phyloP scores from a whole-genome alignment of 2,797 vertebrate species.

The Remorina albescens region DNA sequence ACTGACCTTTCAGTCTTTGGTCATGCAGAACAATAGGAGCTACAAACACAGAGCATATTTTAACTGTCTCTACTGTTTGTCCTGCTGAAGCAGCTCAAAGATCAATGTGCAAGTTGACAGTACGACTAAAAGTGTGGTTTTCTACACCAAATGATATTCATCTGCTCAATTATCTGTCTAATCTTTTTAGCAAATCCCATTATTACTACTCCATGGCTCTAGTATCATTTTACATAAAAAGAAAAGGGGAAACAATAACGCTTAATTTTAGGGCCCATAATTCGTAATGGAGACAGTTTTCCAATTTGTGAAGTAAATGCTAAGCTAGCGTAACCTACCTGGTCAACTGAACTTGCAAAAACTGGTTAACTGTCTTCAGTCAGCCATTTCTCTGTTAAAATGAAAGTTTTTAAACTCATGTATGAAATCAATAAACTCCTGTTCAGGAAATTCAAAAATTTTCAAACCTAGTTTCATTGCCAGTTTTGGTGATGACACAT shows the following conservation, averaged over 20 bases:
- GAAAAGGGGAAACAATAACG: neutral
- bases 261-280: neutral
- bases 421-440: neutral
- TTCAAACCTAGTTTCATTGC: no score
- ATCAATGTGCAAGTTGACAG: neutral
- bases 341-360: neutral
- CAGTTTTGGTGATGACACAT: no score
- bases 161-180: neutral
- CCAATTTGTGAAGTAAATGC: neutral
- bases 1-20: constrained; percentile 9
- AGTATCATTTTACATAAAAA: neutral
- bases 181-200: neutral
- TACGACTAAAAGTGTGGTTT: neutral
- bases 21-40: neutral
- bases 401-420: neutral
- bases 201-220: neutral
- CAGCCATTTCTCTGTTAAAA: no score
- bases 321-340: neutral
- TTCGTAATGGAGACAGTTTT: neutral
- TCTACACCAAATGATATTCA: neutral
- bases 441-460: neutral
- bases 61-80: neutral
- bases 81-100: neutral
- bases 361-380: neutral
- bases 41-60: neutral